Percentiles rank a stretch among this genome's conserved stretches.
These are phyloP conservation scores for Villa cingulata DNA, from an alignment of 2,888 invertebrate genomes.

Conservation along the genomic window DNA sequence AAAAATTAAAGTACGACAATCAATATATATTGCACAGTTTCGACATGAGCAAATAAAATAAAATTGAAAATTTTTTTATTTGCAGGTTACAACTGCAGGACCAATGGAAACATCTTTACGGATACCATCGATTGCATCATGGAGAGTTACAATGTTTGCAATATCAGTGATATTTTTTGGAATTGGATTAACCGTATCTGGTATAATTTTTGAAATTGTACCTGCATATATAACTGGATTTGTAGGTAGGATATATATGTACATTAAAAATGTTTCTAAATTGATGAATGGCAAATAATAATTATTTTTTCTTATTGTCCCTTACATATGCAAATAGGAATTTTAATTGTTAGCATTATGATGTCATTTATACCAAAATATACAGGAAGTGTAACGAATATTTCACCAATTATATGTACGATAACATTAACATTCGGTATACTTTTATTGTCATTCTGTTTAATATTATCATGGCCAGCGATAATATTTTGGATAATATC, in stretches of 20 bases:
- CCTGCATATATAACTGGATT: constrained; percentile 27
- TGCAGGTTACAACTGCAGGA: constrained; percentile 35
- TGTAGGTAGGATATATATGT: constrained; percentile 18
- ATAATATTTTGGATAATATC: constrained; percentile 30
- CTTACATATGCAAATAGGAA: too few relatives aligned
- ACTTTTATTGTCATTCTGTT: constrained; percentile 27
- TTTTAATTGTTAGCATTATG: constrained; percentile 29
- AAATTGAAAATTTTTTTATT: not conserved
- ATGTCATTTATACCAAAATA: constrained; percentile 35
- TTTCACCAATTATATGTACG: constrained; percentile 29
- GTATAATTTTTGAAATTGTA: constrained; percentile 23
- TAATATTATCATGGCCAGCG: constrained; percentile 33
- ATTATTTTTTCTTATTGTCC: constrained; percentile 1
- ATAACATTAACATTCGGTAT: constrained; percentile 24
- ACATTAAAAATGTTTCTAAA: not conserved
- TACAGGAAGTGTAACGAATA: constrained; percentile 27
- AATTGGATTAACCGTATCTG: constrained; percentile 25
- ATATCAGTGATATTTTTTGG: constrained; percentile 27
- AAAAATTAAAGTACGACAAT: constrained; percentile 44
- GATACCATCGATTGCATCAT: constrained; percentile 32
- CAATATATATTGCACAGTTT: too few relatives aligned
- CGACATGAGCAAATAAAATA: not conserved
- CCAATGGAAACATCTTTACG: constrained; percentile 31
- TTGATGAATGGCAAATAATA: too few relatives aligned
- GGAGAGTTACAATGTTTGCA: constrained; percentile 31